Evolutionary conservation across 2,888 invertebrate genomes (phyloP), one percentile per base, ranked within the genome.

Genomic region (Spisula subtruncata): DNA sequence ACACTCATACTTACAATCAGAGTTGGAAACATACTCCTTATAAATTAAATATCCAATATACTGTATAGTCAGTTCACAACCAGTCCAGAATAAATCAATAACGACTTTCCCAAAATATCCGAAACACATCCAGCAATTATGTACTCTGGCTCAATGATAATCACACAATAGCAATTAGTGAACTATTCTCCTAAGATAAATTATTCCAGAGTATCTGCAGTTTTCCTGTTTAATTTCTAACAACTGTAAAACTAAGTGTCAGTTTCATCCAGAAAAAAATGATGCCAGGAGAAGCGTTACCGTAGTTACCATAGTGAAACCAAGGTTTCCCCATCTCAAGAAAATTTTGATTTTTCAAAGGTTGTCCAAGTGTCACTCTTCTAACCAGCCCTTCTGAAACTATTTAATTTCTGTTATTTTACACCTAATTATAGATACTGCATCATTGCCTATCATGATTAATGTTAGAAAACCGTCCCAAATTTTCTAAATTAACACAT

Each of bases 11-110:
- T 84, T 16, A 84, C 84, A 48, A 84, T 75, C 29, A 84, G 66
- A 5, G 84, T 20, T 25, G 84, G 84, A 84, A 71, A 84, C 84
- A 84, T 84, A 5, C 41, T 41, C 71, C 84, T 14, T 75, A 12
- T 75, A 75, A 32, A 32, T n/a, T n/a, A n/a, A n/a, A n/a, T n/a
- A 16, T 35, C 29, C 32, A 32, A 35, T 29, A 71, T 71, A 8
- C 32, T n/a, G n/a, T n/a, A n/a, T n/a, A n/a, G n/a, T n/a, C n/a
- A 41, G 41, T 41, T 41, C 2, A 41, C 41, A 5, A 41, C 10
- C 60, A 66, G 25, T n/a, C n/a, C 60, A 66, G 25, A 66, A 66
- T 66, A 25, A 66, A 66, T 25, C n/a, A n/a, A 25, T 25, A 66
- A 10, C 25, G 8, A n/a, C n/a, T 25, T n/a, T n/a, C 12, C 20